These are phyloP conservation scores for Leucophora obtusa DNA, from an alignment of 2,888 invertebrate genomes.

Conservation along the genomic window DNA sequence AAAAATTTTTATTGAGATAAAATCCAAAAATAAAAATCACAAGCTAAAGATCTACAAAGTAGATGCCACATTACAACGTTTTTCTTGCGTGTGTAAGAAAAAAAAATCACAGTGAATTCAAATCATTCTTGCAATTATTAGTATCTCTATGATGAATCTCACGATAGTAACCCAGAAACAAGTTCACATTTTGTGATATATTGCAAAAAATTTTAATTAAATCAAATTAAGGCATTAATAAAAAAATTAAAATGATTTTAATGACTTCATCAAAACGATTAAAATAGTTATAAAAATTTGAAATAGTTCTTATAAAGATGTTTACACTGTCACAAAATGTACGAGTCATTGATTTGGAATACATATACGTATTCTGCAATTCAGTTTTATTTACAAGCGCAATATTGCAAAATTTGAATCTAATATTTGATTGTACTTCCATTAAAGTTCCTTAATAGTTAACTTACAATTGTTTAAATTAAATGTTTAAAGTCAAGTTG, in stretches of 20 bases:
- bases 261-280: neutral
- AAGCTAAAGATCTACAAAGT: neutral
- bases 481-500: no score
- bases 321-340: no score
- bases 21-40: neutral
- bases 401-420: no score
- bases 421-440: no score
- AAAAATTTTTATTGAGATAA: neutral
- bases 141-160: slow-evolving; percentile 38
- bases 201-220: neutral
- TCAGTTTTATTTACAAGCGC: no score
- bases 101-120: neutral
- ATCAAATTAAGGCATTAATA: neutral
- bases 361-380: no score
- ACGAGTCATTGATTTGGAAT: no score
- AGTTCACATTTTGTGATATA: slow-evolving; percentile 54
- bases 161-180: slow-evolving; percentile 63
- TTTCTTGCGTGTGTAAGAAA: neutral
- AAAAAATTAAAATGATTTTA: neutral
- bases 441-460: no score
- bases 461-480: no score
- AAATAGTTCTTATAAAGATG: no score
- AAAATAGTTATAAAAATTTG: neutral
- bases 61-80: neutral
- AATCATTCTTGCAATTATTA: neutral